Conservation (phyloP, 2,888 invertebrate species). For the Xylophagus ater region DNA sequence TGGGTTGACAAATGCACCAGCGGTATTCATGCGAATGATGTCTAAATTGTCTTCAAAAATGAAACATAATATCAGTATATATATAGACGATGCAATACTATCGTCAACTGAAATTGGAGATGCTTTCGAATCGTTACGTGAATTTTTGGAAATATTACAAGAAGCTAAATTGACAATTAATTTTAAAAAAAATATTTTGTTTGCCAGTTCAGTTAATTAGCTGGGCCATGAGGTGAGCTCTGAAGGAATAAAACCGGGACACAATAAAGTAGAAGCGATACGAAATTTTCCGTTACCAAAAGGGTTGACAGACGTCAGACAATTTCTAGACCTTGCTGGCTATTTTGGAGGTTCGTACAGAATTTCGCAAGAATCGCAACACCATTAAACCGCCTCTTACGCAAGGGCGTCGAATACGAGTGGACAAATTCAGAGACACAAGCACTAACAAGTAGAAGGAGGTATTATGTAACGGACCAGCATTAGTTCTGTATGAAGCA, state of each 20-base stretch:
- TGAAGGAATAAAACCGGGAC: constrained; percentile 16
- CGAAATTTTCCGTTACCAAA: constrained; percentile 13
- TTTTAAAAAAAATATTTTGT: constrained; percentile 18
- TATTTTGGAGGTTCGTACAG: constrained; percentile 22
- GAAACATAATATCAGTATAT: constrained; percentile 13
- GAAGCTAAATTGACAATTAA: constrained; percentile 8
- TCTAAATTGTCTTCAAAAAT: background rate
- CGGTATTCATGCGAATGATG: constrained; percentile 22
- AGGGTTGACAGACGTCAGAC: constrained; percentile 15
- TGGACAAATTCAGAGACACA: background rate
- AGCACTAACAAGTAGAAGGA: background rate
- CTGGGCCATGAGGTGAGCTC: constrained; percentile 16
- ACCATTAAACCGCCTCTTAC: constrained; percentile 18
- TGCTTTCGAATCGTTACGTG: constrained; percentile 5
- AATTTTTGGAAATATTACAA: background rate
- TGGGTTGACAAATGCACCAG: constrained; percentile 26
- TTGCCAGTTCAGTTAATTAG: constrained; percentile 18
- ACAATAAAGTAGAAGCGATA: constrained; percentile 13
- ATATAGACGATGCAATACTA: constrained; percentile 23
- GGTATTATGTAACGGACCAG: background rate
- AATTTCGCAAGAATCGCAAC: constrained; percentile 17
- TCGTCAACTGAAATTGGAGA: constrained; percentile 18
- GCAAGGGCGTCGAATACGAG: constrained; percentile 7
- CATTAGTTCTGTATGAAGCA: constrained; percentile 2
- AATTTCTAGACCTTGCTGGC: constrained; percentile 22